A percentile compares a stretch with the other conserved stretches of the same genome.
These are phyloP conservation scores for Motacilla tschutschensis DNA, from an alignment of 2,113 vertebrate genomes.

Conservation along the genomic window DNA sequence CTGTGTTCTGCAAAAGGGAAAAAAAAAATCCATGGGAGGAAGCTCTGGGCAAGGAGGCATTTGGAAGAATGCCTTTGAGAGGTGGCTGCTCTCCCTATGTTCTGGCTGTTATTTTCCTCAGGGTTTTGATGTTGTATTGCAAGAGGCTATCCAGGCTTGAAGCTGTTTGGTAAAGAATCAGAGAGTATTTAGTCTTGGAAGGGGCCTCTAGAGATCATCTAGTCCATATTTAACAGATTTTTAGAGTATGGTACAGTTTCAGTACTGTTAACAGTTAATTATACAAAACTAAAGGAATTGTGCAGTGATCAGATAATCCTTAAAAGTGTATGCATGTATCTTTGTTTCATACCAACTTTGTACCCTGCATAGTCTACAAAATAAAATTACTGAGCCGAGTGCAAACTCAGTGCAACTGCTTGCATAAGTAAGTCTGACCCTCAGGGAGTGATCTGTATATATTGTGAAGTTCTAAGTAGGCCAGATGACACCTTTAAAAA, in stretches of 20 bases:
- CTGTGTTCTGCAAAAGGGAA: neutral
- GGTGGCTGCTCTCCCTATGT: fast-evolving
- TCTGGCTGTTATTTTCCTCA: neutral
- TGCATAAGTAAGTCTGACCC: conserved; percentile 7
- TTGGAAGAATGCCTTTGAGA: fast-evolving
- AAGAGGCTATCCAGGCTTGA: neutral
- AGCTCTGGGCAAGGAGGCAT: neutral
- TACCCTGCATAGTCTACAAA: neutral
- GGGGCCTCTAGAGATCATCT: neutral
- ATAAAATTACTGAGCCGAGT: neutral
- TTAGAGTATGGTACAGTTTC: neutral
- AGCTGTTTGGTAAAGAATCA: fast-evolving
- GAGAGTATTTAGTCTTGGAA: neutral
- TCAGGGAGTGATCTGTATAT: neutral
- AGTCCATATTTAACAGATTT: neutral
- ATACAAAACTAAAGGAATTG: neutral
- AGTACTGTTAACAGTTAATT: neutral
- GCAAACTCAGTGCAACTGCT: neutral
- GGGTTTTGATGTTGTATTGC: fast-evolving
- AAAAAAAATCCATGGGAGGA: neutral
- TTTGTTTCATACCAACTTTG: neutral
- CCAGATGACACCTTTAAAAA: neutral
- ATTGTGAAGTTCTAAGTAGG: conserved; percentile 15
- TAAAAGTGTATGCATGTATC: fast-evolving
- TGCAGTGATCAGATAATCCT: neutral